Percentiles rank a stretch among this genome's conserved stretches.
Conservation (phyloP, 1,140 invertebrate species). For the Brachionus plicatilis region DNA sequence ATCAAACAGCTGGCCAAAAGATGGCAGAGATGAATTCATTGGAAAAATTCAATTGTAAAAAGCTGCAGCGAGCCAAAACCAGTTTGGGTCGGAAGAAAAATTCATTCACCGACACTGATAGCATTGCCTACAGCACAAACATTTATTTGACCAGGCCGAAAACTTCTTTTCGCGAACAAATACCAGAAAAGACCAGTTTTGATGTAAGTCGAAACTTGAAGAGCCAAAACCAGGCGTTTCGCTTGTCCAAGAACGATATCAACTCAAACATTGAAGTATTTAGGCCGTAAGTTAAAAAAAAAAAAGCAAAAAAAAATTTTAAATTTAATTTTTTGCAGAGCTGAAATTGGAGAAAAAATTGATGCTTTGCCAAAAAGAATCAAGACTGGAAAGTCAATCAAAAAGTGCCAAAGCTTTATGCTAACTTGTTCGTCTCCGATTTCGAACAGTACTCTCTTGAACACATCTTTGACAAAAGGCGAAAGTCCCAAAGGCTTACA, state of each 20-base stretch:
- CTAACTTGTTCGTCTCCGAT: not conserved
- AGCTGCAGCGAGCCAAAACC: not conserved
- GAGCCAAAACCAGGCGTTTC: not conserved
- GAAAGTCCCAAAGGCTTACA: not conserved
- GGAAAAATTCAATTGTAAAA: not conserved
- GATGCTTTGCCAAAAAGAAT: not conserved
- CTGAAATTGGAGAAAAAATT: not conserved
- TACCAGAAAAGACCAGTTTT: not conserved
- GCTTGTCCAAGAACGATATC: not conserved
- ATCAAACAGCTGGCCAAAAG: conserved; percentile 1
- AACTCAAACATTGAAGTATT: conserved; percentile 9
- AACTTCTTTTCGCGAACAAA: not conserved
- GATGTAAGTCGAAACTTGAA: not conserved
- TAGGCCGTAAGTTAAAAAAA: not conserved
- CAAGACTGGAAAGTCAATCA: not conserved
- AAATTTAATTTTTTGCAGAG: not conserved
- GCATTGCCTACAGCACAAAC: not conserved
- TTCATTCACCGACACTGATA: not conserved
- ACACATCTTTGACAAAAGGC: not conserved
- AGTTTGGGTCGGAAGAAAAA: not conserved
- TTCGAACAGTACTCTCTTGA: not conserved
- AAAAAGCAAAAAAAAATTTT: not conserved
- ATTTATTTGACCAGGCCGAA: conserved; percentile 1
- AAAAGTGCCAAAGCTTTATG: not conserved
- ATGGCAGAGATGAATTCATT: not conserved